Evolutionary conservation across 1,140 invertebrate genomes (phyloP), one percentile per base, ranked within the genome.

Genomic region (Vanessa tameamea): DNA sequence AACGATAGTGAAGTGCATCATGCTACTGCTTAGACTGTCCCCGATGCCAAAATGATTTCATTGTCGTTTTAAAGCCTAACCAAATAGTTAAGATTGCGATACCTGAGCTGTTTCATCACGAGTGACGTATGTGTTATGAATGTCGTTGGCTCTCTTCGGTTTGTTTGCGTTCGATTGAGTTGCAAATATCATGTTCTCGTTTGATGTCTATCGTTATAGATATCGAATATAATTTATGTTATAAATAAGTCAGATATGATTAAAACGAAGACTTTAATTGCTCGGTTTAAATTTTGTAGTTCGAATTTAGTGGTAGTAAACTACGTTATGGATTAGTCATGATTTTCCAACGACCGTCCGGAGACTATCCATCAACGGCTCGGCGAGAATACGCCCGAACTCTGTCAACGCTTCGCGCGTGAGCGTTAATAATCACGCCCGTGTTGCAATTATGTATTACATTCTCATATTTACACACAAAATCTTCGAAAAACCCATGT

Each of bases 361-460:
- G 75, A 80, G 78, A 73, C 78, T 64, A 84, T 87, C 89, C 67
- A 80, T 90, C 87, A 88, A 75, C 87, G 76, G 53, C 69, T 67
- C 48, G 72, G 77, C 79, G 65, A 69, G 73, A 79, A 75, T 76
- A 75, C 78, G 66, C 78, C 81, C 67, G 72, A 73, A 72, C 71
- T 73, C 81, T 87, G 86, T 89, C 89, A 83, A 78, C 88, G 77
- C 78, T 77, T 78, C 73, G 77, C 72, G 73, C 43, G 67, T 63
- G 69, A 78, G 61, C 83, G 85, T 87, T 89, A 84, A 90, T 91
- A 88, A 90, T 84, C 86, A 73, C 84, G 66, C 77, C 63, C 63
- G 72, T 63, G 57, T 72, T 69, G 65, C 63, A 70, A 78, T 73
- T 75, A 71, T 73, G 65, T 68, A 64, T 68, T 48, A 48, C 43